Base-by-base conservation (phyloP, 1,140 invertebrate species). In the Yoshiicerus persimilis region DNA sequence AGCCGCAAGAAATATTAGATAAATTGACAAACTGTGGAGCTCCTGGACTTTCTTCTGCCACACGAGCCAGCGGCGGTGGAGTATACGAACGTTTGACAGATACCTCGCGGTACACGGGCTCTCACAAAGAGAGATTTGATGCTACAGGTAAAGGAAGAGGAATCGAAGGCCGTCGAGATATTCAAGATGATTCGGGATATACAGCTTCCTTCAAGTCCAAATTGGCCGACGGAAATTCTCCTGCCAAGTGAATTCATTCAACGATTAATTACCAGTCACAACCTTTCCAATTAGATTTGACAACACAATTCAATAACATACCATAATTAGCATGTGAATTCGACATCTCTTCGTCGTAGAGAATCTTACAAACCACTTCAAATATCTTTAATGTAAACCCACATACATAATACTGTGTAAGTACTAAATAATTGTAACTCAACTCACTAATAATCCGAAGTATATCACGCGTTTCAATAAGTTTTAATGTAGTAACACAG, bases 191-290 rank as follows among this genome's bases (percentile, higher is more conserved):
- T 11, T 96, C 96, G 0, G 97, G 97, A 27, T 98, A 98, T 92
- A 97, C 98, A 25, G 94, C 95, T n/a, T 97, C 96, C 13, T 98
- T 97, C 92, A 96, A 97, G 91, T 96, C 97, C 92, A 97, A 97
- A 93, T n/a, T 87, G 70, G 88, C 87, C n/a, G 34, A 64, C n/a
- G 70, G 84, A 41, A 77, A 16, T 30, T 47, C 88, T 34, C 56
- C 86, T 77, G 39, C 88, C 23, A 88, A 88, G 62, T 88, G 84
- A 88, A 86, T 83, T 86, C 9, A 36, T 80, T 80, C n/a, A 34
- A 36, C n/a, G 20, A 36, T 34, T 34, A 80, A 80, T 32, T 23
- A 80, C 30, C 30, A 80, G 75, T 80, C 75, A 80, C 75, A 80
- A 80, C 32, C 75, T 80, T 80, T 80, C 75, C 75, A 34, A 80